Conservation (phyloP, 1,140 invertebrate genomes). For the Odontomachus brunneus region DNA sequence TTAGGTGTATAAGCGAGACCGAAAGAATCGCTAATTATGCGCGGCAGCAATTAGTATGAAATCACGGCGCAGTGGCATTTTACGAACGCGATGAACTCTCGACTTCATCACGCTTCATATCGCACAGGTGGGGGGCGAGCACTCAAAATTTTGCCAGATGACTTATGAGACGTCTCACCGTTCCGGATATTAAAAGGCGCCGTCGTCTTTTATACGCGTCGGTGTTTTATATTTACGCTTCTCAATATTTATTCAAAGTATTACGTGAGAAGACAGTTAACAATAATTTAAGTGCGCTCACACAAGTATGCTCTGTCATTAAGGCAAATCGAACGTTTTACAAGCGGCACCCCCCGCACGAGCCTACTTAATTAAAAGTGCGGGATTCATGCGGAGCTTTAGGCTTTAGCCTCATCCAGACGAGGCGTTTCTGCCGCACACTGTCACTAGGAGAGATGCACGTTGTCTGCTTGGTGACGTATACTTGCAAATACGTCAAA, state of each 20-base stretch:
- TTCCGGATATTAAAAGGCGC: slow-evolving; percentile 16
- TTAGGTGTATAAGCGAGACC: too few species aligned
- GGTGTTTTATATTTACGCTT: slow-evolving; percentile 8
- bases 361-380: not conserved
- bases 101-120: not conserved
- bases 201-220: slow-evolving; percentile 6
- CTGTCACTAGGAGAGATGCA: too few species aligned
- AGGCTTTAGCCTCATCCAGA: too few species aligned
- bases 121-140: not conserved
- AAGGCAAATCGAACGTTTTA: slow-evolving; percentile 13
- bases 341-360: not conserved
- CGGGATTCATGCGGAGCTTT: slow-evolving; percentile 3
- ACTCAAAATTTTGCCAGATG: not conserved
- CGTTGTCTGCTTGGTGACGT: too few species aligned
- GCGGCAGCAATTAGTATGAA: not conserved
- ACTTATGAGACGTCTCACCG: not conserved
- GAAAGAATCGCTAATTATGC: not conserved
- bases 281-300: not conserved
- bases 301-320: not conserved
- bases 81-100: not conserved
- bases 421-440: too few species aligned
- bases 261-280: not conserved
- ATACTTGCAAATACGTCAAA: too few species aligned
- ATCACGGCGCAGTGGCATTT: not conserved
- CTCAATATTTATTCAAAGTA: not conserved